A percentile compares a stretch with the other conserved stretches of the same genome.
Evolutionary conservation across 2,888 invertebrate genomes (phyloP).

Genomic region (Drosophila longiperda): DNA sequence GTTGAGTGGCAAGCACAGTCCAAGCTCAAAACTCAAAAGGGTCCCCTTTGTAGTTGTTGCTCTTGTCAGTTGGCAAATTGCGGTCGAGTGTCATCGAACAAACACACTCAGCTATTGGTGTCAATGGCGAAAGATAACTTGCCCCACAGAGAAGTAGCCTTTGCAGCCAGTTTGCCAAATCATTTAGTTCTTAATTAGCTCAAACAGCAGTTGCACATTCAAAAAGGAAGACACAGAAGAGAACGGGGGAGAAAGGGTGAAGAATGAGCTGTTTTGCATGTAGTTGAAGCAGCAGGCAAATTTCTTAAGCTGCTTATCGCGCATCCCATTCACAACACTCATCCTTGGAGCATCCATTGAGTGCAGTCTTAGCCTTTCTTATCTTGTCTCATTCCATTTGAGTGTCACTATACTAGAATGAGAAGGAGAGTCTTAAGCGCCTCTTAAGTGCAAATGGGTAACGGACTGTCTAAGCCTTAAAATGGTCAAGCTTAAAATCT

Average conservation of each 20-base stretch:
- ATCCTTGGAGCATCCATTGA: slow-evolving; percentile 27
- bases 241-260: neutral
- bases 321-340: neutral
- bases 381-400: slow-evolving; percentile 40
- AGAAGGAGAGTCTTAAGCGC: slow-evolving; percentile 18
- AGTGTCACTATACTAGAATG: slow-evolving; percentile 23
- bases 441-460: slow-evolving; percentile 23
- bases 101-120: slow-evolving; percentile 32
- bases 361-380: slow-evolving; percentile 41
- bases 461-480: slow-evolving; percentile 17
- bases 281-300: slow-evolving; percentile 19
- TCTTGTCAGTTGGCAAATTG: slow-evolving; percentile 57
- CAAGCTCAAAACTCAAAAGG: slow-evolving; percentile 24
- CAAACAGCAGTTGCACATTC: slow-evolving; percentile 26
- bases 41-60: slow-evolving; percentile 29
- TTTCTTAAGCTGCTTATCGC: slow-evolving; percentile 46
- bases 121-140: slow-evolving; percentile 41
- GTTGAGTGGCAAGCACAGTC: slow-evolving; percentile 51
- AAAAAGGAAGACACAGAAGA: neutral
- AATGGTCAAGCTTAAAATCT: slow-evolving; percentile 12
- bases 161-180: slow-evolving; percentile 60
- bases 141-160: slow-evolving; percentile 22
- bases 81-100: slow-evolving; percentile 70
- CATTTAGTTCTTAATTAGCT: slow-evolving; percentile 66
- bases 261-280: slow-evolving; percentile 55